These are phyloP conservation scores for Grammomys dolichurus DNA, from an alignment of 2,113 vertebrate genomes.

Conservation along the genomic window DNA sequence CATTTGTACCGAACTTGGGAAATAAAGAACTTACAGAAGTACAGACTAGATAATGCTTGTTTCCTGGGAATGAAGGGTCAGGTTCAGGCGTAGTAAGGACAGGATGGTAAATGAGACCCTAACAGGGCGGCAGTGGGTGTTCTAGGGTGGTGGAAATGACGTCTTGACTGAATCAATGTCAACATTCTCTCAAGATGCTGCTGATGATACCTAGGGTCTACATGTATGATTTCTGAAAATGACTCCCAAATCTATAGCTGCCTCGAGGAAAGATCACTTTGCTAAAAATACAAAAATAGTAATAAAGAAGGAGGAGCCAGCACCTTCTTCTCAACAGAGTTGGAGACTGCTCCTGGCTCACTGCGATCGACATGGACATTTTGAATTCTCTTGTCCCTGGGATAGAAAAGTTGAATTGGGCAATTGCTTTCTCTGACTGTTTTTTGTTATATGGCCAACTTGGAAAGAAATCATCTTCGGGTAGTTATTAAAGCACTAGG, in stretches of 20 bases:
- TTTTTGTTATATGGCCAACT: slow-evolving; percentile 28
- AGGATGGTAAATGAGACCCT: no score
- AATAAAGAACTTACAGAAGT: neutral
- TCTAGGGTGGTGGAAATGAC: neutral
- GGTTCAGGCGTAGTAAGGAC: neutral
- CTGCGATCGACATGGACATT: neutral
- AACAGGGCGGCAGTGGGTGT: no score
- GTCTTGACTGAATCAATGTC: neutral
- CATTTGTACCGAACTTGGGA: neutral
- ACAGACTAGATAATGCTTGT: neutral
- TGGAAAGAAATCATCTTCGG: neutral
- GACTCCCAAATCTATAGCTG: neutral
- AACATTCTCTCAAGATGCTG: neutral
- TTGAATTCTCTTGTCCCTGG: neutral
- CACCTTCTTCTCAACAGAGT: neutral
- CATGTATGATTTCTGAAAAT: neutral
- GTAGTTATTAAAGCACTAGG: neutral
- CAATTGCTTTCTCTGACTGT: neutral
- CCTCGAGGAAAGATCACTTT: neutral
- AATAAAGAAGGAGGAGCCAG: rapidly evolving
- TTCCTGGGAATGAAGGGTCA: neutral
- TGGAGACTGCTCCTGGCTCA: neutral
- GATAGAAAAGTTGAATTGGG: neutral
- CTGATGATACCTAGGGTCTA: neutral
- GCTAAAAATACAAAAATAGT: neutral